A percentile compares a stretch with the other conserved stretches of the same genome.
Evolutionary conservation across 2,888 invertebrate genomes (phyloP).

Genomic region (Chymomyza procnemis): DNA sequence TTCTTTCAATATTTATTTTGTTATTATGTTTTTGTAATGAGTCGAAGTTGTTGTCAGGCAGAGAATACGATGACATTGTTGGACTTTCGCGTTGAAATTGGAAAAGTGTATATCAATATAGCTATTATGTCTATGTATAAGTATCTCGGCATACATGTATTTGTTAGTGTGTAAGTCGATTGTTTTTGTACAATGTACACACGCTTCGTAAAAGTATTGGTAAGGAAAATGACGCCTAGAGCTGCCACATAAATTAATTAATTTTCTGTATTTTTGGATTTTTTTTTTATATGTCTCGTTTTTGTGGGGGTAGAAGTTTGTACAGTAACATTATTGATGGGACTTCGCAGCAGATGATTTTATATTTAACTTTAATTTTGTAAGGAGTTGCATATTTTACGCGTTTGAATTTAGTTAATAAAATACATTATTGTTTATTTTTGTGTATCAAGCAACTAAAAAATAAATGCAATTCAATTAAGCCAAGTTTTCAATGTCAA

Average conservation of each 20-base stretch:
- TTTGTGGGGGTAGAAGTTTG: slow-evolving; percentile 19
- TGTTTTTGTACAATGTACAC: background rate
- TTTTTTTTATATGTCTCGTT: slow-evolving; percentile 5
- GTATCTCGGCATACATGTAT: background rate
- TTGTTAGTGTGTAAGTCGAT: slow-evolving; percentile 17
- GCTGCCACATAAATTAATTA: slow-evolving; percentile 64
- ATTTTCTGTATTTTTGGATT: slow-evolving; percentile 58
- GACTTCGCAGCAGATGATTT: background rate
- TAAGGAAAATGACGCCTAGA: slow-evolving; percentile 64
- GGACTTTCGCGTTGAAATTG: slow-evolving; percentile 66
- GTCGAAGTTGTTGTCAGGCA: slow-evolving; percentile 46
- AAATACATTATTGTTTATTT: no score
- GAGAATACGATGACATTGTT: slow-evolving; percentile 7
- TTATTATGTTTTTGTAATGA: slow-evolving; percentile 74
- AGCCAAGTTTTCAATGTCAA: no score
- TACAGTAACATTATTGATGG: slow-evolving; percentile 60
- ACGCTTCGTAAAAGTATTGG: slow-evolving; percentile 43
- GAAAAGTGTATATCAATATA: slow-evolving; percentile 67
- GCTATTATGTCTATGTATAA: slow-evolving; percentile 22
- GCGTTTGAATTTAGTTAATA: no score
- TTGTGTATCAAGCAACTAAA: no score
- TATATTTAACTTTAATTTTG: background rate
- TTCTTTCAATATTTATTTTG: slow-evolving; percentile 74
- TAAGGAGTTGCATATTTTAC: no score
- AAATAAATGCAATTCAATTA: no score